Base-by-base conservation (phyloP, 2,888 invertebrate species). In the Abrostola triplasia region DNA sequence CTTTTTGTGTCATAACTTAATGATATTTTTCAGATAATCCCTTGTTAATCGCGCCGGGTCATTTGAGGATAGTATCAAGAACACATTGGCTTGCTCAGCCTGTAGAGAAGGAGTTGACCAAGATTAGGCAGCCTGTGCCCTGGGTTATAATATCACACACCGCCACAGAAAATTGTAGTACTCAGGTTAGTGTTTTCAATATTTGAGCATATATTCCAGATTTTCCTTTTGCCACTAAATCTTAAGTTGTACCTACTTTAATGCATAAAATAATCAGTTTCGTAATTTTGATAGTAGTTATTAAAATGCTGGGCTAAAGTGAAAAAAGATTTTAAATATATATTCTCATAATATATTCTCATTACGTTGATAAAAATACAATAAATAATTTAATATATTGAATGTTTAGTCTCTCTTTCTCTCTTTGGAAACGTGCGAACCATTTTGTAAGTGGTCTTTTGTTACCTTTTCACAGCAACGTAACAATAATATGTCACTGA, bases 81-180 rank as follows among this genome's bases (percentile, higher is more conserved):
- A 85, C 90, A 0, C 96, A 96, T 60, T 97, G 97, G 97, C 86
- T 95, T 0, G 97, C 97, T 0, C 96, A 96, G 82, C 96, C 96
- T 0, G 95, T 96, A 0, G 92, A 88, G 36, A 81, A 79, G 0
- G 73, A 78, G 0, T 67, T 96, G 58, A 85, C 87, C 9, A 74
- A 77, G 5, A 77, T 94, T n/a, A 79, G 66, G 8, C 87, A 86
- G 11, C 95, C 95, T 0, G 91, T 94, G 0, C 92, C 93, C 0
- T 91, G 95, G 82, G 96, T 96, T 0, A 95, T 97, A 53, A 96
- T 97, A 60, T 92, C 95, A 0, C 96, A 97, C 73, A 96, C 97
- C 0, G 96, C 96, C 1, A 95, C 96, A 0, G 95, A 95, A 68
- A 90, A 90, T 56, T 97, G 97, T 81, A 73, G 82, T 7, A 91